Conservation (phyloP, 30 jellyfish, hydroid and myxozoan genomes). For the Cassiopea xamachana region DNA sequence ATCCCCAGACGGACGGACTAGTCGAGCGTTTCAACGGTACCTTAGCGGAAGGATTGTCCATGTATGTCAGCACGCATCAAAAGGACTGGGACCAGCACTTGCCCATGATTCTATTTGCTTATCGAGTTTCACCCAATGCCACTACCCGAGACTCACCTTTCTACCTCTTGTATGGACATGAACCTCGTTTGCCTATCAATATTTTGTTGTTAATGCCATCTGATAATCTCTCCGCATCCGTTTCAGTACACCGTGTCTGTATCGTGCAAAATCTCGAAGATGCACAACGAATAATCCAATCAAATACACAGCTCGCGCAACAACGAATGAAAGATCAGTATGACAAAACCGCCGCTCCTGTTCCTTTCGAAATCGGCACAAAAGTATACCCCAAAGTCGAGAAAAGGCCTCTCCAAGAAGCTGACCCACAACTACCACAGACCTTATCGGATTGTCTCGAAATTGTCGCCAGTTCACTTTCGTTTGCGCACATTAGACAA, state of each 20-base stretch:
- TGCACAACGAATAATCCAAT: not conserved
- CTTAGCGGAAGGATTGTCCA: conserved; percentile 21
- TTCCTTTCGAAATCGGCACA: conserved; percentile 33
- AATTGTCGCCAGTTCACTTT: conserved; percentile 51
- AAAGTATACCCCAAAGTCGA: conserved; percentile 44
- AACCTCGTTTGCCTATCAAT: conserved; percentile 31
- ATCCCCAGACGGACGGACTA: conserved; percentile 59
- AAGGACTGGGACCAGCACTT: conserved; percentile 45
- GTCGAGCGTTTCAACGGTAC: conserved; percentile 59
- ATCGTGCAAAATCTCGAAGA: conserved; percentile 1
- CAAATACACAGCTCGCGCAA: conserved; percentile 36
- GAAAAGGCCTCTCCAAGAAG: conserved; percentile 47
- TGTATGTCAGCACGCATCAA: conserved; percentile 45
- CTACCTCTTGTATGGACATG: conserved; percentile 28
- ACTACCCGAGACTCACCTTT: conserved; percentile 50
- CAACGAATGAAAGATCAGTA: conserved; percentile 46
- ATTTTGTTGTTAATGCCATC: conserved; percentile 12
- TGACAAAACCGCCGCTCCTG: conserved; percentile 19
- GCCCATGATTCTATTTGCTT: conserved; percentile 25
- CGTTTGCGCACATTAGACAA: conserved; percentile 1
- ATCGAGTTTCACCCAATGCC: conserved; percentile 57
- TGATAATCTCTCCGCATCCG: conserved; percentile 12
- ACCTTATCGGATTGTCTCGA: conserved; percentile 30
- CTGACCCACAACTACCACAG: conserved; percentile 55
- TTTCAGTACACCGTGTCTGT: conserved; percentile 22